A percentile compares a stretch with the other conserved stretches of the same genome.
Evolutionary conservation across 2,888 invertebrate species (phyloP).

Genomic region (Trichopoda pennipes): DNA sequence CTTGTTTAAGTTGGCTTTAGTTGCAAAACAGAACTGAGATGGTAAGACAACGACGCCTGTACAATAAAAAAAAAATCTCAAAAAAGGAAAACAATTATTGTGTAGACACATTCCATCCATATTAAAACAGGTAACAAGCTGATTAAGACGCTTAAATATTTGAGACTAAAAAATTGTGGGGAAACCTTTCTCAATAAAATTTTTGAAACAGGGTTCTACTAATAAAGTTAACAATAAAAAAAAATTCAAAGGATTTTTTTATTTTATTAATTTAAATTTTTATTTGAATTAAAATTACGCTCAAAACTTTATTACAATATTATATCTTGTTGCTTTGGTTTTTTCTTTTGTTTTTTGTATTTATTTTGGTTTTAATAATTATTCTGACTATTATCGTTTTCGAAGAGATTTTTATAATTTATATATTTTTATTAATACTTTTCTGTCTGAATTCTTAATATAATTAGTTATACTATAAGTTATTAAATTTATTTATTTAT

Average conservation of each 20-base stretch:
- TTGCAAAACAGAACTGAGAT: too few relatives aligned
- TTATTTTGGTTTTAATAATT: slow-evolving; percentile 19
- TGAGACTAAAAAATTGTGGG: too few relatives aligned
- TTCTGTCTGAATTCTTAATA: slow-evolving; percentile 57
- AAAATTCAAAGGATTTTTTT: slow-evolving; percentile 12
- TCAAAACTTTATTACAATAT: slow-evolving; percentile 65
- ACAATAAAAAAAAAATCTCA: too few relatives aligned
- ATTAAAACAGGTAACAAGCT: too few relatives aligned
- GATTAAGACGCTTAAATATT: too few relatives aligned
- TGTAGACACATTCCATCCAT: too few relatives aligned
- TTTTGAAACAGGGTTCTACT: too few relatives aligned
- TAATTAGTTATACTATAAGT: slow-evolving; percentile 25
- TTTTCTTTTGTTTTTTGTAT: slow-evolving; percentile 25
- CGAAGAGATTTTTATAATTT: slow-evolving; percentile 43
- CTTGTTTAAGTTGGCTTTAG: too few relatives aligned
- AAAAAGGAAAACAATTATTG: too few relatives aligned
- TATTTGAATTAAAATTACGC: slow-evolving; percentile 69
- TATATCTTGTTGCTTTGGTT: slow-evolving; percentile 14
- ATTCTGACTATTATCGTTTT: slow-evolving; percentile 52
- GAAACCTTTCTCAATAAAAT: too few relatives aligned
- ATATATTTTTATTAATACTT: slow-evolving; percentile 33
- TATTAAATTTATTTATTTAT: slow-evolving; percentile 35
- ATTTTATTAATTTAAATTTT: slow-evolving; percentile 58
- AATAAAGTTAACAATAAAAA: not conserved
- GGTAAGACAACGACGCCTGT: too few relatives aligned